Evolutionary conservation across 2,113 vertebrate species (phyloP).

Genomic region (Callionymus lyra): DNA sequence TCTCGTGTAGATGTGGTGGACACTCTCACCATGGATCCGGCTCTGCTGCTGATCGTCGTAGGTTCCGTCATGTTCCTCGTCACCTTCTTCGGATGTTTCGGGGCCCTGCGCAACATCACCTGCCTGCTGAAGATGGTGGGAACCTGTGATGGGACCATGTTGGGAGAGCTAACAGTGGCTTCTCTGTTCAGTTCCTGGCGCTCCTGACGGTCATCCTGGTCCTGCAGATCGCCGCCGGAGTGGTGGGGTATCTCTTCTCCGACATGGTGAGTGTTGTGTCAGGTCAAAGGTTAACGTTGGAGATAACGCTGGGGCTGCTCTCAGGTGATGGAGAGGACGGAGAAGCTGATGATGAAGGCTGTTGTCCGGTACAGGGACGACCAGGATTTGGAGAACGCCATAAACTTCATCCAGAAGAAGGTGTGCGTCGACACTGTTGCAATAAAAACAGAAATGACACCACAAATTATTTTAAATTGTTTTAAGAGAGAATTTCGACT

Average conservation of each 20-base stretch:
- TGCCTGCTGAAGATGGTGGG: conserved; percentile 58
- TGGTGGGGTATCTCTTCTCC: conserved; percentile 65
- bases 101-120: conserved; percentile 61
- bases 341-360: conserved; percentile 56
- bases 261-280: conserved; percentile 52
- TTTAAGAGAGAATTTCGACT: no score
- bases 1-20: conserved; percentile 63
- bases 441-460: no score
- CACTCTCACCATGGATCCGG: conserved; percentile 64
- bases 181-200: conserved; percentile 60
- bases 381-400: conserved; percentile 72
- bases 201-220: conserved; percentile 58
- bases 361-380: conserved; percentile 67
- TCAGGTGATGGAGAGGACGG: conserved; percentile 63
- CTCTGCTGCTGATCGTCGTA: conserved; percentile 62
- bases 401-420: conserved; percentile 78
- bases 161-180: not conserved
- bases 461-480: no score
- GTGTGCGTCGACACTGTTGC: no score
- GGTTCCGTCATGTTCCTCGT: conserved; percentile 66
- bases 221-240: conserved; percentile 63
- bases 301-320: not conserved
- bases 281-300: not conserved
- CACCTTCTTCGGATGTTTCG: conserved; percentile 71
- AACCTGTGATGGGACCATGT: not conserved